phyloP scores from a whole-genome alignment of 2,113 vertebrate species.

The Nymphicus hollandicus region DNA sequence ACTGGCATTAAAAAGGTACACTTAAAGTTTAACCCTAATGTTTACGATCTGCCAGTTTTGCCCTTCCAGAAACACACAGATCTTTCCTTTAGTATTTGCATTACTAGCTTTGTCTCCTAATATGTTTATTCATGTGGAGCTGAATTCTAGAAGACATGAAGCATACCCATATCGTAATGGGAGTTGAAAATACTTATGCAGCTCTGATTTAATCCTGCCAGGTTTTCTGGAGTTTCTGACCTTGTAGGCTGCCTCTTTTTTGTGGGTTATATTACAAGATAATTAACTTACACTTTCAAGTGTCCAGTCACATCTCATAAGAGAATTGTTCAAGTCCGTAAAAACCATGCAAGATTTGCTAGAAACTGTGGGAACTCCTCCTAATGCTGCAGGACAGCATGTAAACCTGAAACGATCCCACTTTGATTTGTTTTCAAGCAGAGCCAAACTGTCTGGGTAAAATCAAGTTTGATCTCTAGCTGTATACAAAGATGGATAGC shows the following conservation, averaged over 20 bases:
- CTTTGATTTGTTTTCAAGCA: neutral
- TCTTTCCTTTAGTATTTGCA: neutral
- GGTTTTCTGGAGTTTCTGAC: neutral
- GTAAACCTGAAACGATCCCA: neutral
- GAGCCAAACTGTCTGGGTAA: neutral
- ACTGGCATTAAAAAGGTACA: neutral
- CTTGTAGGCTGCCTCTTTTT: neutral
- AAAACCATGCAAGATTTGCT: neutral
- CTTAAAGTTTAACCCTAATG: neutral
- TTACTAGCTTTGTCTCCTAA: neutral
- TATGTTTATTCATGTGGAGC: neutral
- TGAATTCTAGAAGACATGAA: neutral
- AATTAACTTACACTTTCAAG: neutral
- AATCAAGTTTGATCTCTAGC: neutral
- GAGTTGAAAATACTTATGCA: neutral
- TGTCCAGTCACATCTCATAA: neutral
- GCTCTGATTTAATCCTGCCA: neutral
- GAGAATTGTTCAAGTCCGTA: neutral
- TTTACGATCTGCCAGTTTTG: neutral
- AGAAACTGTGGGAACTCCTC: neutral
- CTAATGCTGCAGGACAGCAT: neutral
- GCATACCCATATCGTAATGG: neutral
- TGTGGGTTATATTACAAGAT: neutral
- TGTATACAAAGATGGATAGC: neutral
- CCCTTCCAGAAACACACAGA: neutral